These are phyloP conservation scores for Haliclona indistincta DNA, from an alignment of 37 sponge, comb jelly and placozoan species.

Conservation along the genomic window DNA sequence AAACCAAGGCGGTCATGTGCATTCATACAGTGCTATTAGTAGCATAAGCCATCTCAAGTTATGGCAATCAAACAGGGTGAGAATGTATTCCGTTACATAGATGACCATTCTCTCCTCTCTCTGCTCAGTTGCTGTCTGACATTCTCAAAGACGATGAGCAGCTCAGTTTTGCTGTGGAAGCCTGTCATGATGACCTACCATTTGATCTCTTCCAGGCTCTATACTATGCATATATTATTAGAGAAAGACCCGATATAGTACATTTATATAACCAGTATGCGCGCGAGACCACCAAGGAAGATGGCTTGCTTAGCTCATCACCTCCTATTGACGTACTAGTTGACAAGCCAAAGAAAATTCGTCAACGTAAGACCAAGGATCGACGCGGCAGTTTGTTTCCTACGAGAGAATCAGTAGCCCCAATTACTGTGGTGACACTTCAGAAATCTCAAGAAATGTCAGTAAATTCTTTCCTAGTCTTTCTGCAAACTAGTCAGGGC, in stretches of 20 bases:
- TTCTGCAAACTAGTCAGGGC: slow-evolving; percentile 28
- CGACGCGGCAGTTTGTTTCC: no score
- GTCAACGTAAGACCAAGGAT: not conserved
- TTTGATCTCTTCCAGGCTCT: slow-evolving; percentile 29
- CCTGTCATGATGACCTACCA: slow-evolving; percentile 1
- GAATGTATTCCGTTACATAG: not conserved
- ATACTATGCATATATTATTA: slow-evolving; percentile 16
- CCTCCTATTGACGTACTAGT: not conserved
- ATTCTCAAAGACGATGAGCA: not conserved
- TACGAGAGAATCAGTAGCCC: not conserved
- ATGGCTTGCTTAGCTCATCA: not conserved
- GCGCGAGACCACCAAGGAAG: not conserved
- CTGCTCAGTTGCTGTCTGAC: slow-evolving; percentile 5
- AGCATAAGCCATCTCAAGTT: slow-evolving; percentile 12
- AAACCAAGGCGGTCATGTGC: not conserved
- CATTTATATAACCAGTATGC: not conserved
- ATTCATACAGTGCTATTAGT: slow-evolving; percentile 19
- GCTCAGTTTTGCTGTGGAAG: not conserved
- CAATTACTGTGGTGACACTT: no score
- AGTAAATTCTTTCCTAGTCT: slow-evolving; percentile 18
- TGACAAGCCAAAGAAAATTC: not conserved
- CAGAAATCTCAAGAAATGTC: no score
- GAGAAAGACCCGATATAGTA: slow-evolving; percentile 27
- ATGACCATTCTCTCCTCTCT: not conserved
- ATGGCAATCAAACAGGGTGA: slow-evolving; percentile 56